Percentiles rank a stretch among this genome's conserved stretches.
Evolutionary conservation across 2,113 vertebrate genomes (phyloP).

Genomic region (Tamias sibiricus): DNA sequence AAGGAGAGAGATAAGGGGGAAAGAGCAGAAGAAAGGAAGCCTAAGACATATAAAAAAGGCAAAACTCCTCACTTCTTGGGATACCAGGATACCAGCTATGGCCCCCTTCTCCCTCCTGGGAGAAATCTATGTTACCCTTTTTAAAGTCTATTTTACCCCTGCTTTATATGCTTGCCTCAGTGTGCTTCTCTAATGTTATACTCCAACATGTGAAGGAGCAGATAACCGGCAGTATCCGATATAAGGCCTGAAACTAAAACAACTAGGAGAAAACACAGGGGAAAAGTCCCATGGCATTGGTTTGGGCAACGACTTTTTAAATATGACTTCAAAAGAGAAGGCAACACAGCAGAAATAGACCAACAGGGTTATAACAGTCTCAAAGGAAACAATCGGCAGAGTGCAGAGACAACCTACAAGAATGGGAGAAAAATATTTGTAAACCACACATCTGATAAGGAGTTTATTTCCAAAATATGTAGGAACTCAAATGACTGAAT

Average conservation of each 20-base stretch:
- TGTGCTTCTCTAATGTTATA: too few relatives aligned
- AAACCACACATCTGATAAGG: not conserved
- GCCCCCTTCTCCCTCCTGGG: too few relatives aligned
- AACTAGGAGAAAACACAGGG: not conserved
- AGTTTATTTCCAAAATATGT: not conserved
- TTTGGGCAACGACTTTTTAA: not conserved
- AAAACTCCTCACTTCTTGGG: too few relatives aligned
- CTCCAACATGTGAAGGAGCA: too few relatives aligned
- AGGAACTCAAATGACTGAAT: not conserved
- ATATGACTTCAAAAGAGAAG: not conserved
- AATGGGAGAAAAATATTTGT: not conserved
- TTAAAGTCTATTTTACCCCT: too few relatives aligned
- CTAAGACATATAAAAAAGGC: too few relatives aligned
- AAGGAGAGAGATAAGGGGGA: too few relatives aligned
- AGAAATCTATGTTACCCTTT: too few relatives aligned
- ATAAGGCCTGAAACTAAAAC: not conserved
- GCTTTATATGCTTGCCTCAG: too few relatives aligned
- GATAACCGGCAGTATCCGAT: too few relatives aligned
- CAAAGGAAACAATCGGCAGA: not conserved
- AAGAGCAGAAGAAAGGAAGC: too few relatives aligned
- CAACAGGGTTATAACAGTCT: not conserved
- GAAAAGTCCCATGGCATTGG: not conserved
- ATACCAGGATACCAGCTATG: too few relatives aligned
- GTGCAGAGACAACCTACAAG: not conserved
- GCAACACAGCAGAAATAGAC: not conserved